Conservation (phyloP, 2,888 invertebrate genomes). For the Tridacna gigas region DNA sequence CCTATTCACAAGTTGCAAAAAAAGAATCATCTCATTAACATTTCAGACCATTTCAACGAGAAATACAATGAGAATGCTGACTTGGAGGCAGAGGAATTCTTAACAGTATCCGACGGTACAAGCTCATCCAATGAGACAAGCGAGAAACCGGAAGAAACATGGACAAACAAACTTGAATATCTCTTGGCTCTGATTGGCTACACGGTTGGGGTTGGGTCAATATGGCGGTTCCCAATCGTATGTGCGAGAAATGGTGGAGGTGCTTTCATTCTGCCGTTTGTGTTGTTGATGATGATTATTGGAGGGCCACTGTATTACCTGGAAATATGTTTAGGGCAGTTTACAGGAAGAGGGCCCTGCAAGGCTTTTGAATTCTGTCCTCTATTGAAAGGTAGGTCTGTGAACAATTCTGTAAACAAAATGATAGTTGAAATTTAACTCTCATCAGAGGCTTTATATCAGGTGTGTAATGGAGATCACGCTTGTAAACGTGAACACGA, state of each 20-base stretch:
- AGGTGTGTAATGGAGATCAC: too few relatives aligned
- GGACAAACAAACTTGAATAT: constrained; percentile 34
- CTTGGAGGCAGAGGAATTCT: too few relatives aligned
- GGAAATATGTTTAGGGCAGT: constrained; percentile 49
- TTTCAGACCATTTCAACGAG: too few relatives aligned
- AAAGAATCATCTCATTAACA: too few relatives aligned
- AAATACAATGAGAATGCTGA: too few relatives aligned
- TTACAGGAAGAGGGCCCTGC: constrained; percentile 36
- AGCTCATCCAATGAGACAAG: neutral
- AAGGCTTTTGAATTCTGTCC: constrained; percentile 43
- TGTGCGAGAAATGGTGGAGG: constrained; percentile 40
- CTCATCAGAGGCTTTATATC: too few relatives aligned
- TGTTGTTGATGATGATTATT: constrained; percentile 35
- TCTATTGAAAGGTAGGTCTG: constrained; percentile 38
- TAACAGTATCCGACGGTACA: too few relatives aligned
- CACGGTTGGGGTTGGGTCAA: constrained; percentile 35
- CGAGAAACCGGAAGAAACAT: neutral
- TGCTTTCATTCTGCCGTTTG: constrained; percentile 48
- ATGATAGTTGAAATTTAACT: neutral
- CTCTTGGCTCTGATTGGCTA: constrained; percentile 34
- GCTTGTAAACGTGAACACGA: too few relatives aligned
- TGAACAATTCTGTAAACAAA: neutral
- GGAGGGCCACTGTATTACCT: constrained; percentile 48
- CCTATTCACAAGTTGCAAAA: too few relatives aligned
- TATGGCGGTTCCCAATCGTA: constrained; percentile 42